phyloP scores from a whole-genome alignment of 2,888 invertebrate genomes.

The Agrotis segetum region DNA sequence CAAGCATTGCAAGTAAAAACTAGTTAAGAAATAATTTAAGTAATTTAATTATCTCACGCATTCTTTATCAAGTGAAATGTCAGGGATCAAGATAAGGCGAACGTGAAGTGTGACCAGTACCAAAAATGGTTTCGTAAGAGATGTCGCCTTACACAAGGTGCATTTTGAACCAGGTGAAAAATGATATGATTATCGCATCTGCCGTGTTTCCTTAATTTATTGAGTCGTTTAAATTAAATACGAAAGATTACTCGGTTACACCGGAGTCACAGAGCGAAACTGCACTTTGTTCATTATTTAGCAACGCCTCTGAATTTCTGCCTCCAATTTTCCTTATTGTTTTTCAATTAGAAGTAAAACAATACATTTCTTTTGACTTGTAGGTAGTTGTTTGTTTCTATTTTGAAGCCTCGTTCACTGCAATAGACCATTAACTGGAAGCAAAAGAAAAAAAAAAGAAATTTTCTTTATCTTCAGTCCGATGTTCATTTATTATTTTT shows the following conservation, averaged over 20 bases:
- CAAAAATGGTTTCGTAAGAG: constrained; percentile 74
- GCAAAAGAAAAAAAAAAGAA: too few species aligned
- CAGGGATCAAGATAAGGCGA: constrained; percentile 74
- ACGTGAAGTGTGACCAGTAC: constrained; percentile 73
- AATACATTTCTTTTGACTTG: constrained; percentile 1
- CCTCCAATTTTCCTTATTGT: constrained; percentile 9
- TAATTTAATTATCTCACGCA: constrained; percentile 52
- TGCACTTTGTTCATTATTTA: constrained; percentile 22
- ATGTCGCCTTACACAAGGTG: constrained; percentile 76
- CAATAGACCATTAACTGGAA: too few species aligned
- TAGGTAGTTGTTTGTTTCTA: not conserved
- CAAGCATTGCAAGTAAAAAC: constrained; percentile 9
- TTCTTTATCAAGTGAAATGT: constrained; percentile 69
- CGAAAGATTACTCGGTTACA: constrained; percentile 33
- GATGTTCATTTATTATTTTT: not conserved
- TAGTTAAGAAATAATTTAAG: constrained; percentile 28
- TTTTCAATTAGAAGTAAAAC: constrained; percentile 1
- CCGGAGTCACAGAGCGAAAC: constrained; percentile 33
- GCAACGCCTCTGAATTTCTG: constrained; percentile 29
- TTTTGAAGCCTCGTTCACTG: too few species aligned
- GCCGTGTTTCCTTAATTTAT: constrained; percentile 66
- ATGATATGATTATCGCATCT: constrained; percentile 72
- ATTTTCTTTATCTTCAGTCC: not conserved
- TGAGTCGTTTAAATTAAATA: constrained; percentile 40
- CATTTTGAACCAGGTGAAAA: constrained; percentile 76